A percentile compares a stretch with the other conserved stretches of the same genome.
Evolutionary conservation across 2,888 invertebrate species (phyloP).

Genomic region (Leptopilina syphax): DNA sequence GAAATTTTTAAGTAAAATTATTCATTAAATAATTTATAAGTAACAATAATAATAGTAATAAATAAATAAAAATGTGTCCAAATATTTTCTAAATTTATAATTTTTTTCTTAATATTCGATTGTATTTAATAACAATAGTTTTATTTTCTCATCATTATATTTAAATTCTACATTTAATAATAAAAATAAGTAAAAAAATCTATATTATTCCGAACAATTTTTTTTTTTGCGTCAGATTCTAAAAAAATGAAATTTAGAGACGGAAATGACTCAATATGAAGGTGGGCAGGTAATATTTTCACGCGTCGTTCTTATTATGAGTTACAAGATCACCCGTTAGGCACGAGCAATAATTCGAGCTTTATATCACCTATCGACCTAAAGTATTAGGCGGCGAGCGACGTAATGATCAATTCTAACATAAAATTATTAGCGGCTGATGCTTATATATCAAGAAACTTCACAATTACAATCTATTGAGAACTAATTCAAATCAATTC

Average conservation of each 20-base stretch:
- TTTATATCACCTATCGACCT: constrained; percentile 74
- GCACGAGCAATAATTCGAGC: constrained; percentile 67
- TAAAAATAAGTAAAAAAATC: background rate
- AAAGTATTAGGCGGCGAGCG: constrained; percentile 75
- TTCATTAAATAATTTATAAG: too few species aligned
- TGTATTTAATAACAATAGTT: too few species aligned
- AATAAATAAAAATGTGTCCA: too few species aligned
- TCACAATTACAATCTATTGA: constrained; percentile 69
- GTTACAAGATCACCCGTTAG: constrained; percentile 52
- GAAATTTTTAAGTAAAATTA: too few species aligned
- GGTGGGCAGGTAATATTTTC: constrained; percentile 20
- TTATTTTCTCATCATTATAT: too few species aligned
- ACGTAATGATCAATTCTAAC: constrained; percentile 71
- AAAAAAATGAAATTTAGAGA: constrained; percentile 23
- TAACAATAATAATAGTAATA: too few species aligned
- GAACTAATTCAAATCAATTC: constrained; percentile 76
- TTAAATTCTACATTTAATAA: too few species aligned
- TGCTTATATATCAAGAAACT: constrained; percentile 60
- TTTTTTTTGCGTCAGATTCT: background rate
- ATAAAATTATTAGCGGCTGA: constrained; percentile 57
- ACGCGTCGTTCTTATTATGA: constrained; percentile 38
- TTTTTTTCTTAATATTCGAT: too few species aligned
- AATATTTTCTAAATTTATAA: too few species aligned
- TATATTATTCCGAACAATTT: constrained; percentile 9
- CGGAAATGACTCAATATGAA: constrained; percentile 32